These are phyloP conservation scores for Trypoxylus dichotomus DNA, from an alignment of 1,140 invertebrate genomes.

Conservation along the genomic window DNA sequence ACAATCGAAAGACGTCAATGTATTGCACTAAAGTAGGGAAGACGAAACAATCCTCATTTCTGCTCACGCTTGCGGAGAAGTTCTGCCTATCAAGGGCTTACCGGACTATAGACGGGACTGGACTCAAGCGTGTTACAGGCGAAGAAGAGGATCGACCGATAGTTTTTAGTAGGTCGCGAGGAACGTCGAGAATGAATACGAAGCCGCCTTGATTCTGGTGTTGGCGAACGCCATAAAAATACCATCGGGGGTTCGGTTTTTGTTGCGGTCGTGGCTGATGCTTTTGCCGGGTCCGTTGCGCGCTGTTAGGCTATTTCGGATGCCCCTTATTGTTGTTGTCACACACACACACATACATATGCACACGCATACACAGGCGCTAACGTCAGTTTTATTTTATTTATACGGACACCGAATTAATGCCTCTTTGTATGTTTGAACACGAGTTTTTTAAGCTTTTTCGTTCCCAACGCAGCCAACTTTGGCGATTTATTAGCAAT, in stretches of 20 bases:
- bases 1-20: constrained; percentile 37
- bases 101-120: background rate
- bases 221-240: constrained; percentile 45
- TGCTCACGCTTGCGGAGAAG: constrained; percentile 9
- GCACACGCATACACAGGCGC: background rate
- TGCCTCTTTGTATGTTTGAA: constrained; percentile 29
- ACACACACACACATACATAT: constrained; percentile 6
- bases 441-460: constrained; percentile 3
- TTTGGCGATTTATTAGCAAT: constrained; percentile 14
- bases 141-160: constrained; percentile 4
- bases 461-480: background rate
- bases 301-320: constrained; percentile 14
- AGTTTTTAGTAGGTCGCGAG: constrained; percentile 34
- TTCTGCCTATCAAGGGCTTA: background rate
- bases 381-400: constrained; percentile 36
- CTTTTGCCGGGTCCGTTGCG: constrained; percentile 22
- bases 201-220: constrained; percentile 40
- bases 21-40: constrained; percentile 40
- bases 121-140: background rate
- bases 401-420: constrained; percentile 34
- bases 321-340: constrained; percentile 19
- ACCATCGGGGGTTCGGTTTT: constrained; percentile 40
- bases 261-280: constrained; percentile 25
- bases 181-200: constrained; percentile 40
- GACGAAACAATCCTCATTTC: constrained; percentile 41